Evolutionary conservation across 2,797 vertebrate genomes (phyloP).

Genomic region (Enteromius trimaculatus): DNA sequence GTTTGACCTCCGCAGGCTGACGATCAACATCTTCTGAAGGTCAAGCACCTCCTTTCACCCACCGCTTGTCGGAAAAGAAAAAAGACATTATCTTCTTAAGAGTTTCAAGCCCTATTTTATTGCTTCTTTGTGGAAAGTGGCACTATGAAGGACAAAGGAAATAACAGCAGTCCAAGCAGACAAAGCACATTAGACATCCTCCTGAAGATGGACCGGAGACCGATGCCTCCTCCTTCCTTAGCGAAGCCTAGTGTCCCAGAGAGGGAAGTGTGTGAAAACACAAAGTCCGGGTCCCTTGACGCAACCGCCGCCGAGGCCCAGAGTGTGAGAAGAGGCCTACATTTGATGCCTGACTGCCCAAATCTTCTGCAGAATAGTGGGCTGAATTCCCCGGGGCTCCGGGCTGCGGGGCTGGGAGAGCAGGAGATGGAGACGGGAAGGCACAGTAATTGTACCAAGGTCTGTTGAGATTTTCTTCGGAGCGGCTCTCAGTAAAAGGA

Average conservation of each 20-base stretch:
- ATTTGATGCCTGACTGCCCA: constrained; percentile 88
- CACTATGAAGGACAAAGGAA: not conserved
- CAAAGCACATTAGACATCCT: constrained; percentile 14
- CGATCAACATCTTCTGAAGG: not conserved
- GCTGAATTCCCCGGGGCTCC: constrained; percentile 82
- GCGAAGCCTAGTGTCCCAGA: constrained; percentile 71
- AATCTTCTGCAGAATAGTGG: constrained; percentile 83
- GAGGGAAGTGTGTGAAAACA: constrained; percentile 81
- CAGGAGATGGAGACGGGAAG: constrained; percentile 85
- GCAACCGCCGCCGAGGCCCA: constrained; percentile 67
- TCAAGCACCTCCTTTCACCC: not conserved
- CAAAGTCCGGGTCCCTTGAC: constrained; percentile 74
- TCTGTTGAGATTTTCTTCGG: constrained; percentile 86
- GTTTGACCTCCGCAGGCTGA: not conserved
- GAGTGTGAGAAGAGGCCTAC: constrained; percentile 84
- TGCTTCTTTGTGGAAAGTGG: not conserved
- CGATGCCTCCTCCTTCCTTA: constrained; percentile 57
- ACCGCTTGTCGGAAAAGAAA: not conserved
- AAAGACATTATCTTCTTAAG: not conserved
- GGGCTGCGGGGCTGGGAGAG: constrained; percentile 80
- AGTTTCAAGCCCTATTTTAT: not conserved
- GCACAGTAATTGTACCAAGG: constrained; percentile 86
- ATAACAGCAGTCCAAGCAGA: not conserved
- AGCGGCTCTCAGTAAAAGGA: constrained; percentile 85
- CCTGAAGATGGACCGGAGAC: constrained; percentile 17